phyloP scores from a whole-genome alignment of 1,140 invertebrate species.

The Subanguina moxae region DNA sequence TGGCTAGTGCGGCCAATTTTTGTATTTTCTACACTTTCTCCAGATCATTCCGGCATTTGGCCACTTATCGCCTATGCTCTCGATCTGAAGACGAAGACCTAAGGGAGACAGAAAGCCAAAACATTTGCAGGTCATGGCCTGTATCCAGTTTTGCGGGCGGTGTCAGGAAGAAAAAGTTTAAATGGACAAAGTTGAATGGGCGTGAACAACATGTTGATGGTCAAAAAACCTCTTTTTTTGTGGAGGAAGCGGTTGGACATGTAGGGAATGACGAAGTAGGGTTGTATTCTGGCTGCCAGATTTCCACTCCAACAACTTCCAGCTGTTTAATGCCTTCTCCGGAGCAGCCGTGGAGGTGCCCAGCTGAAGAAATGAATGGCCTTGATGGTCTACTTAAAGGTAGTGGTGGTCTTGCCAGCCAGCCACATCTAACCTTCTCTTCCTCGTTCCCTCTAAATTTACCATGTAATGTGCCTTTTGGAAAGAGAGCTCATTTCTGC shows the following conservation, averaged over 20 bases:
- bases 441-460: no score
- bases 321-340: no score
- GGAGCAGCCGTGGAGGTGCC: no score
- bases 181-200: constrained; percentile 7
- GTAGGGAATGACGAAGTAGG: not conserved
- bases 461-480: no score
- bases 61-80: not conserved
- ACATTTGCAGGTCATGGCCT: not conserved
- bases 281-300: no score
- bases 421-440: no score
- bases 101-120: not conserved
- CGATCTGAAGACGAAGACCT: not conserved
- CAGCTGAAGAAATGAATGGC: no score
- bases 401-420: no score
- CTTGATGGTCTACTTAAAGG: no score
- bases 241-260: not conserved
- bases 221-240: not conserved
- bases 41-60: constrained; percentile 25
- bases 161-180: not conserved
- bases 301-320: no score
- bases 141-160: not conserved
- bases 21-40: constrained; percentile 43
- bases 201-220: not conserved
- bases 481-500: no score
- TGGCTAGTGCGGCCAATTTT: constrained; percentile 39